Evolutionary conservation across 2,113 vertebrate species (phyloP).

Genomic region (Thamnophis sirtalis): DNA sequence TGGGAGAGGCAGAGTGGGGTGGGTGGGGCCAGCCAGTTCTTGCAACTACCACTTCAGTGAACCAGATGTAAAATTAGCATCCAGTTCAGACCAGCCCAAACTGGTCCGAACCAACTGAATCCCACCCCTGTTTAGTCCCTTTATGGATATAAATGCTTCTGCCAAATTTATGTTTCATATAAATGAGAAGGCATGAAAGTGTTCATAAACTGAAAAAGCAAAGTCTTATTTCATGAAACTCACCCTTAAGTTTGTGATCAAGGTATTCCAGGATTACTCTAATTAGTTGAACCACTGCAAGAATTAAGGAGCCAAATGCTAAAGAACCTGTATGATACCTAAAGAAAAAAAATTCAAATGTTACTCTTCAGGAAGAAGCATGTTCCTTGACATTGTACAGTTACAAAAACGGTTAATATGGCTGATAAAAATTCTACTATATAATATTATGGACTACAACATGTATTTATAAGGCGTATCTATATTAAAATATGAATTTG

Average conservation of each 20-base stretch:
- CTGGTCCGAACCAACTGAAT: no score
- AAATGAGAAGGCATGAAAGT: not conserved
- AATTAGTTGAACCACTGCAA: constrained; percentile 83
- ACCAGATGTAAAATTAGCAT: no score
- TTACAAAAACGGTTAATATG: not conserved
- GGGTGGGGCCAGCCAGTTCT: no score
- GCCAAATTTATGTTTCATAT: not conserved
- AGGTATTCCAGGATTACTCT: constrained; percentile 86
- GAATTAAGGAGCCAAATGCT: constrained; percentile 90
- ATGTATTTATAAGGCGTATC: not conserved
- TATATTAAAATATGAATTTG: not conserved
- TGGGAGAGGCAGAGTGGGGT: no score
- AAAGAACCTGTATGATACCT: constrained; percentile 96
- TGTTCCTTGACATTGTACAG: not conserved
- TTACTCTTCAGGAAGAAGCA: not conserved
- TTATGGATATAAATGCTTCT: not conserved
- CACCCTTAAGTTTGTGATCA: constrained; percentile 87
- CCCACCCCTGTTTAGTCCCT: no score
- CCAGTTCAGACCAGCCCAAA: no score
- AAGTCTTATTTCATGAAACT: constrained; percentile 36
- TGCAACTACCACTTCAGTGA: no score
- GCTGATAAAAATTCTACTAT: not conserved
- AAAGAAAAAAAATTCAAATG: constrained; percentile 31
- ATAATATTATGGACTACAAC: not conserved
- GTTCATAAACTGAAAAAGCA: not conserved